These are phyloP conservation scores for Stichopus chloronotus DNA, from an alignment of 35 echinoderm and acorn worm species.

Conservation along the genomic window DNA sequence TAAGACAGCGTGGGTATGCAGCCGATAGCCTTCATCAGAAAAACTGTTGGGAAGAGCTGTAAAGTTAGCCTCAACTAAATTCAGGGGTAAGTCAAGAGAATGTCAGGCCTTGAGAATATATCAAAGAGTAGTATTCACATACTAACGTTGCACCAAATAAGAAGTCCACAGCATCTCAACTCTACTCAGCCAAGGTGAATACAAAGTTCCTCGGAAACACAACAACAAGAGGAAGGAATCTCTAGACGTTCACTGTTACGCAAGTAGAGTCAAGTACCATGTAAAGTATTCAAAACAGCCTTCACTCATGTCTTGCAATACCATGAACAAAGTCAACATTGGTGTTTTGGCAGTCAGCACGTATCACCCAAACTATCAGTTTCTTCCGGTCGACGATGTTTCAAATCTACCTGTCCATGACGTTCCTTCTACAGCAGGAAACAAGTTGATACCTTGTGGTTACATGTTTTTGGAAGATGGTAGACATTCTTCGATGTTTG, in stretches of 20 bases:
- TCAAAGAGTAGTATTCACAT: background rate
- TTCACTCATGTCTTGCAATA: background rate
- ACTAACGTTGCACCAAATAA: conserved; percentile 24
- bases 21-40: background rate
- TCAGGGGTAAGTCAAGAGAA: background rate
- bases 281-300: conserved; percentile 34
- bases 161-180: background rate
- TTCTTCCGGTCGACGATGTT: background rate
- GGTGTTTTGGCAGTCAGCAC: background rate
- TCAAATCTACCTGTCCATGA: background rate
- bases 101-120: background rate
- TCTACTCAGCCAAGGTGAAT: background rate
- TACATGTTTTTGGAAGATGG: background rate
- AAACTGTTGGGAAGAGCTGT: background rate
- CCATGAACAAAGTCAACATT: background rate
- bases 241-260: conserved; percentile 51
- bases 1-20: background rate
- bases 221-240: conserved; percentile 54
- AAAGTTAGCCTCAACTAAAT: background rate
- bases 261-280: conserved; percentile 48
- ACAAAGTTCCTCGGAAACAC: conserved; percentile 41
- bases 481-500: background rate
- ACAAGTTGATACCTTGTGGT: background rate
- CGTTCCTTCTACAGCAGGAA: background rate
- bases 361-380: background rate